These are phyloP conservation scores for Ooceraea biroi DNA, from an alignment of 1,140 invertebrate genomes.

Conservation along the genomic window DNA sequence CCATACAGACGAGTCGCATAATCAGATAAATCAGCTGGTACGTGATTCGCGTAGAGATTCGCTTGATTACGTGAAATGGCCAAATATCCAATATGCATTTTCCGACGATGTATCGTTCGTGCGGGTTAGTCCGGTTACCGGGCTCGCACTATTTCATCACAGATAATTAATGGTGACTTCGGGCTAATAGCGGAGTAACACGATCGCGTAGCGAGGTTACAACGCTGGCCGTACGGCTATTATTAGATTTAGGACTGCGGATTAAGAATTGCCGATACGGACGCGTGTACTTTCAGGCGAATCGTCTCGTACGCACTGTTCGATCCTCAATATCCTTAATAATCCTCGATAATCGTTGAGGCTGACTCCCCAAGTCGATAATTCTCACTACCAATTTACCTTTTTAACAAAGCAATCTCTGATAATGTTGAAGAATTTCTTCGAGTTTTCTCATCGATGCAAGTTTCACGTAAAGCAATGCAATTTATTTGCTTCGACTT, in stretches of 20 bases:
- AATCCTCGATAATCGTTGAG: conserved; percentile 9
- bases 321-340: too few species aligned
- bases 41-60: conserved; percentile 26
- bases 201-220: conserved; percentile 66
- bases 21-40: conserved; percentile 50
- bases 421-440: background rate
- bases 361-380: background rate
- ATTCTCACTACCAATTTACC: conserved; percentile 20
- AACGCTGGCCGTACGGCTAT: conserved; percentile 42
- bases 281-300: conserved; percentile 21
- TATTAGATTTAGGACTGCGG: conserved; percentile 61
- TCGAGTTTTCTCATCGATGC: background rate
- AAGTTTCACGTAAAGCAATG: conserved; percentile 4
- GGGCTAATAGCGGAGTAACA: conserved; percentile 73
- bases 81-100: conserved; percentile 78
- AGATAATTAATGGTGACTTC: conserved; percentile 77
- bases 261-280: conserved; percentile 61
- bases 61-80: conserved; percentile 77
- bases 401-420: background rate
- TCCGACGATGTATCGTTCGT: conserved; percentile 64
- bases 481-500: background rate
- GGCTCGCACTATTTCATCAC: conserved; percentile 69
- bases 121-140: conserved; percentile 63
- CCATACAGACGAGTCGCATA: conserved; percentile 29
- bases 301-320: conserved; percentile 26